Percentiles rank a stretch among this genome's conserved stretches.
Evolutionary conservation across 2,113 vertebrate genomes (phyloP).

Genomic region (Myrmophylax atrothorax): DNA sequence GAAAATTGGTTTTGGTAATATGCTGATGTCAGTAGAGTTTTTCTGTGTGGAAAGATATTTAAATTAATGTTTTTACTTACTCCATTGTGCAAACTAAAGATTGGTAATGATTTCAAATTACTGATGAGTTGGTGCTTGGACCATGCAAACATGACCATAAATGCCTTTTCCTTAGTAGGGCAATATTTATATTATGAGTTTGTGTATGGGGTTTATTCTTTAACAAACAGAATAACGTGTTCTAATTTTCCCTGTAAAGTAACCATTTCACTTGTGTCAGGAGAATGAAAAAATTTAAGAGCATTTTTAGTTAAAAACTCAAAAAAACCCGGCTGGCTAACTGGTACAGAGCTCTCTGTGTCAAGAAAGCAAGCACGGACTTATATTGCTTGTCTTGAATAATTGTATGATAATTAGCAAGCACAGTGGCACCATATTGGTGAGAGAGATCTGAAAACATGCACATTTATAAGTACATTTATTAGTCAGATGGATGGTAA

Average conservation of each 20-base stretch:
- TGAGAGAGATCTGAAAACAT: conserved; percentile 3
- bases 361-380: background rate
- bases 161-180: conserved; percentile 48
- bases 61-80: conserved; percentile 74
- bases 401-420: conserved; percentile 11
- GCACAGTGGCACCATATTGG: background rate
- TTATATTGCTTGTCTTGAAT: background rate
- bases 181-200: conserved; percentile 28
- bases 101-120: conserved; percentile 71
- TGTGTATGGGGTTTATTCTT: background rate
- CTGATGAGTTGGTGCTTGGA: conserved; percentile 56
- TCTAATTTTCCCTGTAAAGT: background rate
- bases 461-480: background rate
- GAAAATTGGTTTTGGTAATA: conserved; percentile 99
- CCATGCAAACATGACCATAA: conserved; percentile 43
- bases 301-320: background rate
- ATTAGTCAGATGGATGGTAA: conserved; percentile 25
- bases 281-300: background rate
- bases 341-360: background rate
- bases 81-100: conserved; percentile 72
- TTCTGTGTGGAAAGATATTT: conserved; percentile 80
- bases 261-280: background rate
- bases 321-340: background rate
- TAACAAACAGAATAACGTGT: background rate
- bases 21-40: conserved; percentile 90